Evolutionary conservation across 1,140 invertebrate genomes (phyloP), one percentile per base, ranked within the genome.

Genomic region (Holcopasites calliopsidis): DNA sequence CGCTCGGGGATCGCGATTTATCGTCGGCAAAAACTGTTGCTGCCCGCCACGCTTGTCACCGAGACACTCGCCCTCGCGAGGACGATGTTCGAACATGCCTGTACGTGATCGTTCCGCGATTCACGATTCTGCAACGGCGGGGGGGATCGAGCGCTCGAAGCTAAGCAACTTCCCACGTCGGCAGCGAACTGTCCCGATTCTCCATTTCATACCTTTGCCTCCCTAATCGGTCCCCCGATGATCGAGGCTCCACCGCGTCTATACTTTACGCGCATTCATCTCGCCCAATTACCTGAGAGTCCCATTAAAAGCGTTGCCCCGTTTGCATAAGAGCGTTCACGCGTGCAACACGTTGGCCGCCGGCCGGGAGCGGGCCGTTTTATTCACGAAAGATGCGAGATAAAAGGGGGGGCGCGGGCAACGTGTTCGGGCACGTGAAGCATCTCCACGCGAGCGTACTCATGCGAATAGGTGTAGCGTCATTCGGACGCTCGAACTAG

Each of bases 401-500:
- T 79, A 52, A 55, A 33, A 28, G 35, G 26, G 26, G 60, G 44
- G 40, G 52, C 35, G 47, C 28, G 33, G 57, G 76, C 58, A 40
- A 23, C 58, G 44, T 44, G 62, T 62, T 44, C 42, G 16, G n/a
- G 40, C 60, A 62, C 60, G 60, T 42, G 60, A 62, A 61, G 23
- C 23, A 62, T 47, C 60, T 42, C 16, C 21, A 35, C 68, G 28
- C 28, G 54, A 21, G 61, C n/a, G 74, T 58, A 38, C 57, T 82
- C 76, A 72, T 76, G 71, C 77, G 71, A 76, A 72, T 81, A 79
- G 40, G 49, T 42, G 65, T 76, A 62, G 38, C 40, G 77, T 76
- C 76, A 71, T 74, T 40, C 31, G 7, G 38, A 49, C 26, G 69
- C 50, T 60, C 76, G 76, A 76, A 64, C 58, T 55, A 60, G 47